These are phyloP conservation scores for Zaprionus inermis DNA, from an alignment of 1,140 invertebrate species.

Conservation along the genomic window DNA sequence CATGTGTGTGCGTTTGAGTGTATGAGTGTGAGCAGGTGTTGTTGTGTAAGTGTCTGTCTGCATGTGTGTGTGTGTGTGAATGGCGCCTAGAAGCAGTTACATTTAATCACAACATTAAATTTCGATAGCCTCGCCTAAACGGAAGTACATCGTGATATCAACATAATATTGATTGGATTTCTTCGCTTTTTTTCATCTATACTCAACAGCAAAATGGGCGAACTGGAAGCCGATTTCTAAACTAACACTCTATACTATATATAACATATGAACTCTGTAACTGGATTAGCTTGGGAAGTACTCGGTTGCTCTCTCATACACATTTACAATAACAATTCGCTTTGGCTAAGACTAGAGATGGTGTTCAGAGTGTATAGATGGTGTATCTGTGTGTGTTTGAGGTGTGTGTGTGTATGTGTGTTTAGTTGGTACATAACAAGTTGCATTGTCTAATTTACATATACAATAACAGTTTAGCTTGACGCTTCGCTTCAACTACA, in stretches of 20 bases:
- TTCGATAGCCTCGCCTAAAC: conserved; percentile 49
- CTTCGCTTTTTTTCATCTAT: conserved; percentile 1
- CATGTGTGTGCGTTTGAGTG: conserved; percentile 45
- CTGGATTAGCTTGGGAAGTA: conserved; percentile 57
- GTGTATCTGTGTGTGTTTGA: conserved; percentile 49
- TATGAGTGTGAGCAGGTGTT: conserved; percentile 11
- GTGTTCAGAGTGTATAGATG: too few relatives aligned
- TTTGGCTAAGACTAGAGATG: conserved; percentile 58
- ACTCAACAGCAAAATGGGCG: conserved; percentile 26
- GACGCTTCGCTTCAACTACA: conserved; percentile 24
- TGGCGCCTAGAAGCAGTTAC: conserved; percentile 71
- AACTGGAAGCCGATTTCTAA: conserved; percentile 49
- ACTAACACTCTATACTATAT: conserved; percentile 26
- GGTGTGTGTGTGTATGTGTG: conserved; percentile 33
- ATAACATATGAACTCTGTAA: conserved; percentile 47
- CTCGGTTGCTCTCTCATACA: conserved; percentile 46
- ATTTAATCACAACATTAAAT: conserved; percentile 79
- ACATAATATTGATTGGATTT: conserved; percentile 24
- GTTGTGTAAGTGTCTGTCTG: conserved; percentile 27
- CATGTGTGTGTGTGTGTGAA: conserved; percentile 46
- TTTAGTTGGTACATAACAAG: conserved; percentile 65
- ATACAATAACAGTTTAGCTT: conserved; percentile 70
- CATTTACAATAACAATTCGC: conserved; percentile 51
- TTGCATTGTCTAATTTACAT: conserved; percentile 78
- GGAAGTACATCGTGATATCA: conserved; percentile 32